phyloP scores from a whole-genome alignment of 2,888 invertebrate species.

The Himalopsyche anomala region DNA sequence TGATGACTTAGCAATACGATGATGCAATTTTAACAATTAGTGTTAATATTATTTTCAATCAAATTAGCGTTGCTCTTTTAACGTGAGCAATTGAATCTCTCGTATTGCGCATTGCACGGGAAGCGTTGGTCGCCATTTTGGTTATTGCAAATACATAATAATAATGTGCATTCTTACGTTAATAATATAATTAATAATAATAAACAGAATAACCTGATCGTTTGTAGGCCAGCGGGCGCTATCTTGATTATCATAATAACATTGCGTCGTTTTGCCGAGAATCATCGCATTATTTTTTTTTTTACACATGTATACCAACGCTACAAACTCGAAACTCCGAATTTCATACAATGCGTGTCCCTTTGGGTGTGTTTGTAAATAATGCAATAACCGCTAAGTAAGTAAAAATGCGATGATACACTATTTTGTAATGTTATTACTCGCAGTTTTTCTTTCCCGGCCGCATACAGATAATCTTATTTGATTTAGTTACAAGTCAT shows the following conservation, averaged over 20 bases:
- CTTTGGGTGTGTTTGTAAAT: neutral
- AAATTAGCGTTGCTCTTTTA: neutral
- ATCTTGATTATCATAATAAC: conserved; percentile 19
- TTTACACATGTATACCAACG: too few relatives aligned
- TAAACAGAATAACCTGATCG: conserved; percentile 29
- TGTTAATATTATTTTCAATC: neutral
- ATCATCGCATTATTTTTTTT: neutral
- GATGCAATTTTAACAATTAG: neutral
- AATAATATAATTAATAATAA: conserved; percentile 12
- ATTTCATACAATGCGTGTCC: neutral
- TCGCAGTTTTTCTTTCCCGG: neutral
- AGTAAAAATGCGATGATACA: neutral
- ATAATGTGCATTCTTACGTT: conserved; percentile 33
- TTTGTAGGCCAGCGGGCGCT: conserved; percentile 8
- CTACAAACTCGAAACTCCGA: too few relatives aligned
- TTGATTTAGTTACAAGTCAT: neutral
- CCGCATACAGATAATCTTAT: neutral
- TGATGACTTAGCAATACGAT: neutral
- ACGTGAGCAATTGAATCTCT: neutral
- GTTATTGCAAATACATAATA: conserved; percentile 12
- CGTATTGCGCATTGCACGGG: neutral
- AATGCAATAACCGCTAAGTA: neutral
- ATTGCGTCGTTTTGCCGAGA: neutral
- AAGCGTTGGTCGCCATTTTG: conserved; percentile 12
- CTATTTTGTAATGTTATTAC: neutral